Evolutionary conservation across 2,888 invertebrate genomes (phyloP).

Genomic region (Mythimna lalbum): DNA sequence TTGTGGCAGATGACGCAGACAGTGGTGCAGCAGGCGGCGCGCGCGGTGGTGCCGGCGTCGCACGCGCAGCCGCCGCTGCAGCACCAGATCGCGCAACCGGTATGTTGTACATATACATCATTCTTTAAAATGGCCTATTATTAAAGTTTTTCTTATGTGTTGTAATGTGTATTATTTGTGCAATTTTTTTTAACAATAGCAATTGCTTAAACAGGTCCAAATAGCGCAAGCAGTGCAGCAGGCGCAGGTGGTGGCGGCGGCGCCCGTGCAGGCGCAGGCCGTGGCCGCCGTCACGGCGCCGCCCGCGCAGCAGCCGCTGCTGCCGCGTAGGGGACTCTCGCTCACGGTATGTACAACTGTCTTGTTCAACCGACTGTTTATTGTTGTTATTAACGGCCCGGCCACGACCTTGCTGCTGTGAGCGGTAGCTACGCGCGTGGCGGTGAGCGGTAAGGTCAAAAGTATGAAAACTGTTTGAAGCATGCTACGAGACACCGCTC

Average conservation of each 20-base stretch:
- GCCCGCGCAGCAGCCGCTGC: slow-evolving; percentile 83
- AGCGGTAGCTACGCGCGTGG: too few relatives aligned
- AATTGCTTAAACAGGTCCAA: slow-evolving; percentile 64
- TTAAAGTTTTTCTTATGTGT: too few relatives aligned
- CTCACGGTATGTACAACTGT: slow-evolving; percentile 83
- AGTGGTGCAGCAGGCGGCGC: slow-evolving; percentile 65
- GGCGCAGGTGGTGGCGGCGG: slow-evolving; percentile 64
- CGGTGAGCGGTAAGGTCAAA: too few relatives aligned
- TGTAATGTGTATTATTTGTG: too few relatives aligned
- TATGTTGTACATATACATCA: slow-evolving; percentile 54
- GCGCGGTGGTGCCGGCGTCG: slow-evolving; percentile 64
- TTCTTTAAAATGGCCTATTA: too few relatives aligned
- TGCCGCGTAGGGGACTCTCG: slow-evolving; percentile 92
- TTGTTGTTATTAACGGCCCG: too few relatives aligned
- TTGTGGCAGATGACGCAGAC: slow-evolving; percentile 73
- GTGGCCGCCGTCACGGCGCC: slow-evolving; percentile 81
- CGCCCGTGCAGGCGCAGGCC: slow-evolving; percentile 74
- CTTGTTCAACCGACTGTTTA: too few relatives aligned
- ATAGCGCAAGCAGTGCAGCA: slow-evolving; percentile 78
- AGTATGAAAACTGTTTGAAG: too few relatives aligned
- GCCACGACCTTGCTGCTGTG: too few relatives aligned
- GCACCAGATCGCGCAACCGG: slow-evolving; percentile 72
- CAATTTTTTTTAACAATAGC: too few relatives aligned
- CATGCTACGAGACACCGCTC: too few relatives aligned
- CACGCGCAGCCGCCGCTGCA: slow-evolving; percentile 66